These are phyloP conservation scores for Drosophila dives DNA, from an alignment of 2,888 invertebrate species.

Conservation along the genomic window DNA sequence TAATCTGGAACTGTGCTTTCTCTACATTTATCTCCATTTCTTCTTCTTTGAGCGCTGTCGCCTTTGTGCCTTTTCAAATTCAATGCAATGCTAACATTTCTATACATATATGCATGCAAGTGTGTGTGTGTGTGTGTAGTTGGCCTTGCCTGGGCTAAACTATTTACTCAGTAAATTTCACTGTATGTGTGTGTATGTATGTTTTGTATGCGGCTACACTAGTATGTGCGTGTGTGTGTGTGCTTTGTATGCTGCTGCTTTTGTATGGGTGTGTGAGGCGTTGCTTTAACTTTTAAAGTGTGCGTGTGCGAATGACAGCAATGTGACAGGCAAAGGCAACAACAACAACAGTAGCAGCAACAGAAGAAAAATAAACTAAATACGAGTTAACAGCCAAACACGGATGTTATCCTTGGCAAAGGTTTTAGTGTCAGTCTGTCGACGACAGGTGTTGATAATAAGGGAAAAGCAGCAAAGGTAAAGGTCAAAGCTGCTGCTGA, in stretches of 20 bases:
- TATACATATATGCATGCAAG: constrained; percentile 9
- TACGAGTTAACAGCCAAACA: constrained; percentile 31
- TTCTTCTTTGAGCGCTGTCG: constrained; percentile 25
- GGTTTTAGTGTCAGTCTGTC: constrained; percentile 75
- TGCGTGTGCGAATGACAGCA: constrained; percentile 75
- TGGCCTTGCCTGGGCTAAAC: constrained; percentile 60
- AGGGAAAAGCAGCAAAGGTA: constrained; percentile 35
- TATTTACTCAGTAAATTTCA: constrained; percentile 49
- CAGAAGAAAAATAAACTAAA: constrained; percentile 7
- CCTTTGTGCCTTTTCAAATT: constrained; percentile 68
- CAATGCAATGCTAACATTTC: constrained; percentile 59
- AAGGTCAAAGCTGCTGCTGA: constrained; percentile 61
- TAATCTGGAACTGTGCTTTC: constrained; percentile 31
- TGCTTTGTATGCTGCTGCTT: constrained; percentile 26
- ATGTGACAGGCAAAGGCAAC: constrained; percentile 67
- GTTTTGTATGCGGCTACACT: constrained; percentile 20
- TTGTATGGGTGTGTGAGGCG: constrained; percentile 42
- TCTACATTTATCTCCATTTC: neutral
- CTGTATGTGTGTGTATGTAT: constrained; percentile 13
- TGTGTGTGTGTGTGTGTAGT: constrained; percentile 14
- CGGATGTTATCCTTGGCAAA: constrained; percentile 62
- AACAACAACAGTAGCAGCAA: constrained; percentile 31
- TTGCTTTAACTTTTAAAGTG: constrained; percentile 65
- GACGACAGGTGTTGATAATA: constrained; percentile 74
- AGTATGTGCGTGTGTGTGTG: constrained; percentile 25